phyloP scores from a whole-genome alignment of 2,797 vertebrate genomes.

The Gallinago nigripennis region DNA sequence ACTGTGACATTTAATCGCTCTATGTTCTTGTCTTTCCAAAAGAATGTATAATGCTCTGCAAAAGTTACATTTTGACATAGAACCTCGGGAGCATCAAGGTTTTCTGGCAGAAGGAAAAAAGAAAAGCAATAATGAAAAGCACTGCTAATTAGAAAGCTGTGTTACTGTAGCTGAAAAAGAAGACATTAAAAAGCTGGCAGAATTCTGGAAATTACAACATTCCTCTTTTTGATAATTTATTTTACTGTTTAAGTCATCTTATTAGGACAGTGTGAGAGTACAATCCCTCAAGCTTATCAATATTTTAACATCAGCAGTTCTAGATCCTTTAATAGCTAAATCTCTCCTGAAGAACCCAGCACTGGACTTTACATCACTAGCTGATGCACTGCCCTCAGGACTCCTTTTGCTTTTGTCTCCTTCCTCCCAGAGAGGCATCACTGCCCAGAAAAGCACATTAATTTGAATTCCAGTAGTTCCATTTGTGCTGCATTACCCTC shows the following conservation, averaged over 20 bases:
- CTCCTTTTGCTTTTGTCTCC: not conserved
- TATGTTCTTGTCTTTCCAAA: constrained; percentile 84
- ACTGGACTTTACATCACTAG: not conserved
- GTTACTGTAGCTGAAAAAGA: not conserved
- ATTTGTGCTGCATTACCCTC: not conserved
- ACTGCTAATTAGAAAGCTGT: not conserved
- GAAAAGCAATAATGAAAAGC: not conserved
- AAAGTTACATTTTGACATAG: constrained; percentile 82
- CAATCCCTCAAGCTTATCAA: not conserved
- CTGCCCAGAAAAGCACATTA: not conserved
- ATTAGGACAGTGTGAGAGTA: not conserved
- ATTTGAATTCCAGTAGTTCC: not conserved
- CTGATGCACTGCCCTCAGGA: not conserved
- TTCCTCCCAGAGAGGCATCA: not conserved
- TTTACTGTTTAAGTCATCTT: not conserved
- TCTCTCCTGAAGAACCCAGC: not conserved
- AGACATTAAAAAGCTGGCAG: not conserved
- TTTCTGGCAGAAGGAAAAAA: constrained; percentile 51
- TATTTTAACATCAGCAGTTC: not conserved
- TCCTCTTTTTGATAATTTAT: not conserved
- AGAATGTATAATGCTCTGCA: constrained; percentile 85
- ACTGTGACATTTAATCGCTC: constrained; percentile 78
- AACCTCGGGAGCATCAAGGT: not conserved
- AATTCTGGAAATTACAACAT: not conserved
- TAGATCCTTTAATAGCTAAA: not conserved